Conservation (phyloP, 2,888 invertebrate genomes). For the Drosophila mimetica region DNA sequence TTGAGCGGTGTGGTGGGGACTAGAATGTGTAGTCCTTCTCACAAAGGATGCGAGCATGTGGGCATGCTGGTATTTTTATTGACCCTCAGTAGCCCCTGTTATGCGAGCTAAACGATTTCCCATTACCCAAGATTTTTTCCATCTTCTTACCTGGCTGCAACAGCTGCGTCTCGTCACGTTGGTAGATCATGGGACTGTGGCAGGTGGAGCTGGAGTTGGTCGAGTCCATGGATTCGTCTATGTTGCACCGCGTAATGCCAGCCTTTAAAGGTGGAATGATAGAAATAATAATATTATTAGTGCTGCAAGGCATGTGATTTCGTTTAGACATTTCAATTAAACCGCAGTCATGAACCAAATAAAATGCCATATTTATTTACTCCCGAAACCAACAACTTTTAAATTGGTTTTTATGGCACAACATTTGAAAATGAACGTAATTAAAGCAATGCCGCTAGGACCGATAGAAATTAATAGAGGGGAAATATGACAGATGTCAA, state of each 20-base stretch:
- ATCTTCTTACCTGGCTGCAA: conserved; percentile 74
- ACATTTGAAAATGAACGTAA: neutral
- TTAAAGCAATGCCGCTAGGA: neutral
- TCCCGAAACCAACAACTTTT: neutral
- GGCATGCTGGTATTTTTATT: conserved; percentile 66
- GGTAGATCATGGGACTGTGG: conserved; percentile 84
- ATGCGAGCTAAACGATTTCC: conserved; percentile 26
- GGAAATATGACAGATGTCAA: no score
- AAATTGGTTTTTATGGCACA: neutral
- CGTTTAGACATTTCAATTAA: neutral
- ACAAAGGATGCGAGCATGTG: conserved; percentile 11
- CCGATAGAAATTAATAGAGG: no score
- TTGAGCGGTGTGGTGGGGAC: conserved; percentile 28
- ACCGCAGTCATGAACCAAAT: neutral
- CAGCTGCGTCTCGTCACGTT: conserved; percentile 83
- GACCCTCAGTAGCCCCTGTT: conserved; percentile 44
- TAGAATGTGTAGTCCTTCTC: neutral
- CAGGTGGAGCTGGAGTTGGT: conserved; percentile 84
- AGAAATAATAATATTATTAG: neutral
- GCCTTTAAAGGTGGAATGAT: conserved; percentile 67
- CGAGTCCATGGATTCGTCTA: conserved; percentile 84
- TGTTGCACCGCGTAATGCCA: conserved; percentile 84
- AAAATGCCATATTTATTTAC: neutral
- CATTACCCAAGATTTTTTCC: conserved; percentile 28
- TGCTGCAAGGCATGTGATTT: conserved; percentile 1